phyloP scores from a whole-genome alignment of 2,113 vertebrate genomes.

The Anguilla rostrata region DNA sequence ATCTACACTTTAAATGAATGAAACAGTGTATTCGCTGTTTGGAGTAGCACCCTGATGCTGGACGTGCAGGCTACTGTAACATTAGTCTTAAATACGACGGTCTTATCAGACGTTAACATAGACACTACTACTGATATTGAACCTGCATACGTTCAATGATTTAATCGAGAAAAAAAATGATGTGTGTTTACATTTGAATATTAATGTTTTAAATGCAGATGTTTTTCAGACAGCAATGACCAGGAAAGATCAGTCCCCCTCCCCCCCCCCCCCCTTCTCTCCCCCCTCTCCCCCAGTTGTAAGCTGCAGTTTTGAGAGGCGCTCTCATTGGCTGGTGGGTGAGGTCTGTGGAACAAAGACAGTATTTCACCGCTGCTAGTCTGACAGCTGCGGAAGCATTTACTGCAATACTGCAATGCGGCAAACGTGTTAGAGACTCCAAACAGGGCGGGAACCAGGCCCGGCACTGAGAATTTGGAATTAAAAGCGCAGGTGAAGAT shows the following conservation, averaged over 20 bases:
- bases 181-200: neutral
- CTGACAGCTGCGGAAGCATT: slow-evolving; percentile 99
- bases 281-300: neutral
- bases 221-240: neutral
- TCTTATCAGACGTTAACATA: too few relatives aligned
- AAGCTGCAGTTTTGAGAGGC: slow-evolving; percentile 28
- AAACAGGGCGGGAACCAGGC: slow-evolving; percentile 26
- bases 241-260: too few relatives aligned
- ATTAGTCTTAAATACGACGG: neutral
- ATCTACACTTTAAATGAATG: neutral
- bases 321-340: slow-evolving; percentile 58
- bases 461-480: neutral
- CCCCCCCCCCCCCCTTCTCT: too few relatives aligned
- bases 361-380: slow-evolving; percentile 95
- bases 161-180: neutral
- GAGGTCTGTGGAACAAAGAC: slow-evolving; percentile 88
- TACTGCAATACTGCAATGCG: slow-evolving; percentile 97
- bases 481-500: too few relatives aligned
- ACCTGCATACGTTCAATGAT: neutral
- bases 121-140: neutral
- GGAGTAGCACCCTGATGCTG: neutral
- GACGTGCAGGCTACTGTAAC: neutral
- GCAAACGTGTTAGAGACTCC: slow-evolving; percentile 63
- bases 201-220: neutral
- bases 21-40: neutral